Evolutionary conservation across 2,113 vertebrate genomes (phyloP).

Genomic region (Salminus brasiliensis): DNA sequence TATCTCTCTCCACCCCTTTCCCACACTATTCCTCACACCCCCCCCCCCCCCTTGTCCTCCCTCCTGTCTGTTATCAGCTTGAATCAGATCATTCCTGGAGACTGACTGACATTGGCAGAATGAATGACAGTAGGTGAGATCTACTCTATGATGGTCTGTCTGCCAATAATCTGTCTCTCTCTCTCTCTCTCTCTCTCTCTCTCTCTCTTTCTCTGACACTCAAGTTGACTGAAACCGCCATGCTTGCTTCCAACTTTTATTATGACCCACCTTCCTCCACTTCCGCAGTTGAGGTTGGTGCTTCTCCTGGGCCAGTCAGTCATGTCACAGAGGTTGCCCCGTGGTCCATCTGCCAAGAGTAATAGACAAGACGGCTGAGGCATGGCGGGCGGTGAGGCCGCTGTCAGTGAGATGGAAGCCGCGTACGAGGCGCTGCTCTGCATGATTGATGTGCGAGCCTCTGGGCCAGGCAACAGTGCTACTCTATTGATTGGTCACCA

Average conservation of each 20-base stretch:
- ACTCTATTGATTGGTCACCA: slow-evolving; percentile 40
- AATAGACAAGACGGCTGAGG: slow-evolving; percentile 47
- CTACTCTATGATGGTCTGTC: background rate
- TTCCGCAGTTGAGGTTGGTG: slow-evolving; percentile 26
- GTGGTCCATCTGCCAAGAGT: slow-evolving; percentile 50
- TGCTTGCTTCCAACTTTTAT: background rate
- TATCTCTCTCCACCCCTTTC: background rate
- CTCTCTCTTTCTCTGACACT: background rate
- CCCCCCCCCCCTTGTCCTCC: no score
- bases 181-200: background rate
- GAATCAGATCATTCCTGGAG: background rate
- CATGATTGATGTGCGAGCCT: slow-evolving; percentile 58
- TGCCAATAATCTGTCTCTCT: background rate
- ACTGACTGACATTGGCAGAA: background rate
- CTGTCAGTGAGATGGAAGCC: slow-evolving; percentile 40
- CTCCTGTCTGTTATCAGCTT: background rate
- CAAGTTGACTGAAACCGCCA: background rate
- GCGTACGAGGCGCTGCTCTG: slow-evolving; percentile 8
- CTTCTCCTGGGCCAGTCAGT: slow-evolving; percentile 31
- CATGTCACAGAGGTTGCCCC: slow-evolving; percentile 27
- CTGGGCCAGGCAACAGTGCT: slow-evolving; percentile 16
- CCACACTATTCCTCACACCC: background rate
- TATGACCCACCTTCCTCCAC: background rate
- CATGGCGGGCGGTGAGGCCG: slow-evolving; percentile 50
- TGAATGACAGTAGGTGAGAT: background rate